phyloP scores from a whole-genome alignment of 2,113 vertebrate genomes.

The Scophthalmus maximus region DNA sequence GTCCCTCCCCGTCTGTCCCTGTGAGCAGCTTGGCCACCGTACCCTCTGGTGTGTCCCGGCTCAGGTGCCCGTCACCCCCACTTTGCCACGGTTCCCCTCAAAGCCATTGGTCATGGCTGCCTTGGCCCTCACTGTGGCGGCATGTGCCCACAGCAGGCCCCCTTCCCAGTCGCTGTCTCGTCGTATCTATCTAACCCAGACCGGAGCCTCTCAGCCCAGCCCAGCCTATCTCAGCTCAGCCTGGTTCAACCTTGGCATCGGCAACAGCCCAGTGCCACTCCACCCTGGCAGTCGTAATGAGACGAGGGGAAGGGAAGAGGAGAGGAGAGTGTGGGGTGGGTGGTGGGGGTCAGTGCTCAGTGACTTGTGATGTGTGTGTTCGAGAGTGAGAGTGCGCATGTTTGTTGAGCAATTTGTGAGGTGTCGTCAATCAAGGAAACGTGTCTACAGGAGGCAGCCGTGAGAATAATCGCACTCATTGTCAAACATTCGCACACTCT shows the following conservation, averaged over 20 bases:
- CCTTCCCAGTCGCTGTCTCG: conserved; percentile 83
- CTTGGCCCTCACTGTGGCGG: conserved; percentile 91
- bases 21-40: conserved; percentile 52
- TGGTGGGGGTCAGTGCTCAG: conserved; percentile 4
- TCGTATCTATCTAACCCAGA: conserved; percentile 86
- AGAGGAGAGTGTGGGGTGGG: conserved; percentile 65
- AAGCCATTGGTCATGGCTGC: conserved; percentile 94
- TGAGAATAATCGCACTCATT: conserved; percentile 64
- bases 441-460: conserved; percentile 54
- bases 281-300: conserved; percentile 88
- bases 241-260: conserved; percentile 80
- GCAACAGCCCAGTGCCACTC: conserved; percentile 85
- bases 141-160: conserved; percentile 92
- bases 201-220: conserved; percentile 72
- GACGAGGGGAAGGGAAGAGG: conserved; percentile 81
- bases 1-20: conserved; percentile 40
- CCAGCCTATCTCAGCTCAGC: conserved; percentile 82
- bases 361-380: conserved; percentile 16
- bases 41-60: conserved; percentile 80
- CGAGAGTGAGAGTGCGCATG: conserved; percentile 37
- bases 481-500: conserved; percentile 33
- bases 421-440: conserved; percentile 79
- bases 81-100: conserved; percentile 90
- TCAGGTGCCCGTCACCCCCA: conserved; percentile 92
- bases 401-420: conserved; percentile 86